phyloP scores from a whole-genome alignment of 2,113 vertebrate species.

The Alligator sinensis region DNA sequence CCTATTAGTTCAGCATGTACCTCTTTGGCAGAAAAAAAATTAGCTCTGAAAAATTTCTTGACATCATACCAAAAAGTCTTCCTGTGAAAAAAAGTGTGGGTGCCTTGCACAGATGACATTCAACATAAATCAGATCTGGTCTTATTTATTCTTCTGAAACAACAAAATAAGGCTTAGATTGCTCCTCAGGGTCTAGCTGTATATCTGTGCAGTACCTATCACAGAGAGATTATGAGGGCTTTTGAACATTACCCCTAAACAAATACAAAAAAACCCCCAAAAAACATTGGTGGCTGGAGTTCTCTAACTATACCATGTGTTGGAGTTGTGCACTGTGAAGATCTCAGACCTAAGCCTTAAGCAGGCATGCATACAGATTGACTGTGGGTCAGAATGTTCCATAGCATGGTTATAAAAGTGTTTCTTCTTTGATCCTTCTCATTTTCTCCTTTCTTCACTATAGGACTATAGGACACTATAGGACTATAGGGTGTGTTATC shows the following conservation, averaged over 20 bases:
- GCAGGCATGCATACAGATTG: not conserved
- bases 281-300: not conserved
- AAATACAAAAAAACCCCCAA: not conserved
- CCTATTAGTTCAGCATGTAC: not conserved
- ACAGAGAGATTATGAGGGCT: not conserved
- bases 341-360: not conserved
- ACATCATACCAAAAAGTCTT: not conserved
- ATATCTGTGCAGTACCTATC: not conserved
- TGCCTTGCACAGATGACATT: not conserved
- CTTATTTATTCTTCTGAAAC: not conserved
- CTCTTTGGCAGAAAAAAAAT: not conserved
- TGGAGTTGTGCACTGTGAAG: too few relatives aligned
- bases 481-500: not conserved
- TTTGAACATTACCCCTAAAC: not conserved
- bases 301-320: not conserved
- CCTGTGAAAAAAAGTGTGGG: not conserved
- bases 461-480: conserved; percentile 2
- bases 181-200: not conserved
- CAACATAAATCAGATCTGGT: not conserved
- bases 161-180: not conserved
- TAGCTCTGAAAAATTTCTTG: not conserved
- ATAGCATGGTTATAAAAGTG: not conserved
- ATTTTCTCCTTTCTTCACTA: not conserved
- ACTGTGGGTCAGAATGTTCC: not conserved
- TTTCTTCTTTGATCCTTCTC: not conserved